These are phyloP conservation scores for Ceyx margarethae DNA, from an alignment of 2,113 vertebrate species.

Conservation along the genomic window DNA sequence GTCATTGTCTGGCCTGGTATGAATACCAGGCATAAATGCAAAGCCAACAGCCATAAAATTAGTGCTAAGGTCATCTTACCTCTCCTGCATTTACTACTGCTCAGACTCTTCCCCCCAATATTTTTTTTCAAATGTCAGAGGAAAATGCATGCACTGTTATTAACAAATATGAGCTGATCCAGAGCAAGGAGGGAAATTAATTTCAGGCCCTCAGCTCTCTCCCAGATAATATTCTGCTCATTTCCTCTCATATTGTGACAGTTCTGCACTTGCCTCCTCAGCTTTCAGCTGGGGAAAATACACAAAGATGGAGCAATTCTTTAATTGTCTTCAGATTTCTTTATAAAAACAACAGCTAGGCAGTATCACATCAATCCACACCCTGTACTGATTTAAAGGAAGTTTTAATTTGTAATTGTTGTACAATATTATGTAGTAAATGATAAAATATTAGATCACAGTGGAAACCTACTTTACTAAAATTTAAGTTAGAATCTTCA, in stretches of 20 bases:
- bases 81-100: not conserved
- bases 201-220: not conserved
- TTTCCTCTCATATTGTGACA: not conserved
- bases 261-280: fast-evolving
- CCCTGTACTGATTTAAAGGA: not conserved
- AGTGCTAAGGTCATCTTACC: not conserved
- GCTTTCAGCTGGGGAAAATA: not conserved
- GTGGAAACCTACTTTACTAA: not conserved
- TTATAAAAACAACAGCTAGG: not conserved
- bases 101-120: not conserved
- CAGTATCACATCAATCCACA: not conserved
- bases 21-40: not conserved
- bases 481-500: not conserved
- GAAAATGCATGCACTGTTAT: not conserved
- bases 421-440: not conserved
- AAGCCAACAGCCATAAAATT: not conserved
- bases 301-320: fast-evolving
- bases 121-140: not conserved
- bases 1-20: not conserved
- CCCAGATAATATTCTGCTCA: not conserved
- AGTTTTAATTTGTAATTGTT: not conserved
- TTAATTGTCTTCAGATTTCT: not conserved
- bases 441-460: too few species aligned
- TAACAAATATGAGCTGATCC: not conserved
- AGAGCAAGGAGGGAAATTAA: not conserved